Base-by-base conservation (phyloP, 2,113 vertebrate genomes). In the Bucco capensis region DNA sequence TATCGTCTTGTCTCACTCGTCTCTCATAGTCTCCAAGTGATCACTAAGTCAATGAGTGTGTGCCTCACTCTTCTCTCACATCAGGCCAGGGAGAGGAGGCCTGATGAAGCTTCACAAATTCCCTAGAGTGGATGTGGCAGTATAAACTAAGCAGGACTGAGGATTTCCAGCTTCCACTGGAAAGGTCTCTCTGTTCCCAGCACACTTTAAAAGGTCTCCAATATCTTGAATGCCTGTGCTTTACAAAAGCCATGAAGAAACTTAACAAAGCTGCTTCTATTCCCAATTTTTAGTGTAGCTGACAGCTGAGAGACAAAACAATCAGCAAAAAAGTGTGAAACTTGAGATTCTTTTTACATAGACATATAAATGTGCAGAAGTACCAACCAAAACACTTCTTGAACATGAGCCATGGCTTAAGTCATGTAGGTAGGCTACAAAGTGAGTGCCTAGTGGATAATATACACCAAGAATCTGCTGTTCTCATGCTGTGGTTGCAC, bases 401-500 rank as follows among this genome's bases (percentile, higher is more conserved):
- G n/a, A 93, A 69, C 2, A 7, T 24, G 14, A 88, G 6, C 44
- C 25, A n/a, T 16, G 14, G 19, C 8, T 73, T 83, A 74, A 70
- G 42, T n/a, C 3, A 25, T 0, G 0, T 19, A 23, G 65, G 50
- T 85, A 42, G 2, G 33, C 42, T 50, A 24, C 14, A 49, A 25
- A 54, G 28, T 37, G 38, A 66, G 14, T 75, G 31, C 12, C 40
- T 37, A 35, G 12, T 57, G 9, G 6, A 47, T 42, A 60, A 79
- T 8, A 51, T 4, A 47, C 31, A 53, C 6, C 12, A 42, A 54
- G 7, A 78, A 7, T 14, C 31, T 74, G 18, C 33, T 71, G n/a
- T 10, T 64, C 3, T 23, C 2, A 0, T 44, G 30, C 23, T 1
- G 0, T 12, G 58, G 15, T 40, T 76, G n/a, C 25, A 49, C 56